These are phyloP conservation scores for Delichon dasypus DNA, from an alignment of 2,797 vertebrate species.

Conservation along the genomic window DNA sequence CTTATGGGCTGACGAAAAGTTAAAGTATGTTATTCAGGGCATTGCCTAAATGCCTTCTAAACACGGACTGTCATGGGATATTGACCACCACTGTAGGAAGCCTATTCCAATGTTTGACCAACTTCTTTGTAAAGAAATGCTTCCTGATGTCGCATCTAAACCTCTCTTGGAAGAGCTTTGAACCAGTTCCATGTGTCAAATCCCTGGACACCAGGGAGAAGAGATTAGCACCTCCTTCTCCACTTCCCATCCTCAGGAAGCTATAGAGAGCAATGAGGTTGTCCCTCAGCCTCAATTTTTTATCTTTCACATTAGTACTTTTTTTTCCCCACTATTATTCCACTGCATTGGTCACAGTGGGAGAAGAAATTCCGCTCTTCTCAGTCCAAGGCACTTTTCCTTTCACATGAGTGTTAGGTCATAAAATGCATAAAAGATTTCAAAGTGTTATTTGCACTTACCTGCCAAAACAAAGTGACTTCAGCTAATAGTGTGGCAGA, in stretches of 20 bases:
- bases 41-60: neutral
- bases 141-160: neutral
- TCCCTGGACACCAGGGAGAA: neutral
- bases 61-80: neutral
- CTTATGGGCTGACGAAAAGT: neutral
- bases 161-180: neutral
- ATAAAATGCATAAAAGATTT: neutral
- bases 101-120: neutral
- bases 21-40: neutral
- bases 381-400: neutral
- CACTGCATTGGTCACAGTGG: neutral
- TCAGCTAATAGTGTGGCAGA: neutral
- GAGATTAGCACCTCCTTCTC: neutral
- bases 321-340: neutral
- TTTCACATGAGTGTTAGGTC: neutral
- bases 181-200: fast-evolving
- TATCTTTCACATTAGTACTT: neutral
- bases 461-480: neutral
- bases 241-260: neutral
- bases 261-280: neutral
- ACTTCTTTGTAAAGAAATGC: neutral
- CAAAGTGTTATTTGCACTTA: neutral
- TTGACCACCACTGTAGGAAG: neutral
- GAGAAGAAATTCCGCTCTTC: neutral
- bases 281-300: neutral